phyloP scores from a whole-genome alignment of 2,797 vertebrate genomes.

The Tiaroga cobitis region DNA sequence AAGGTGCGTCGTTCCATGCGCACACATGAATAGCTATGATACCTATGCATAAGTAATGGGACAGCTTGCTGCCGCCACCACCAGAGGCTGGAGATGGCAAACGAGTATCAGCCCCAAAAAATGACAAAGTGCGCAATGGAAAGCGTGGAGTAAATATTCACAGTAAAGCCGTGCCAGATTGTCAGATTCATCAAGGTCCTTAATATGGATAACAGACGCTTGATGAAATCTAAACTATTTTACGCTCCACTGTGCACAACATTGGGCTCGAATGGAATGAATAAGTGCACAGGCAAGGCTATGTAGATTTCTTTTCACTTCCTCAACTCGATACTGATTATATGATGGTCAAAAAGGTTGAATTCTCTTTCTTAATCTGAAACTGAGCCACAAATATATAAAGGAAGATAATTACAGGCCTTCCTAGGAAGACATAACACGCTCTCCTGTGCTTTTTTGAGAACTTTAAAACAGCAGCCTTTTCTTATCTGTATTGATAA shows the following conservation, averaged over 20 bases:
- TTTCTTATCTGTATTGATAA: conserved; percentile 55
- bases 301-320: conserved; percentile 20
- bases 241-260: conserved; percentile 57
- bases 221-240: conserved; percentile 61
- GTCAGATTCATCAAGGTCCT: conserved; percentile 62
- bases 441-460: not conserved
- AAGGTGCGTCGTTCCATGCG: conserved; percentile 72
- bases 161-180: conserved; percentile 24
- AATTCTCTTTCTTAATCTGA: conserved; percentile 8
- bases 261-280: conserved; percentile 49
- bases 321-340: not conserved
- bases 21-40: conserved; percentile 87
- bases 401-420: not conserved
- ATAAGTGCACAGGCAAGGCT: conserved; percentile 35
- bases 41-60: conserved; percentile 86
- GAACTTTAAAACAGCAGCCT: conserved; percentile 14
- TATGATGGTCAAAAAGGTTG: not conserved
- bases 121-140: conserved; percentile 47
- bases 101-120: conserved; percentile 15
- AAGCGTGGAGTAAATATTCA: conserved; percentile 37
- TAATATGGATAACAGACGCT: conserved; percentile 59
- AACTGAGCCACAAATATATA: conserved; percentile 7
- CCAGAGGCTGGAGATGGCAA: conserved; percentile 68
- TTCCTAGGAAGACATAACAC: conserved; percentile 32
- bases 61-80: conserved; percentile 66